phyloP scores from a whole-genome alignment of 2,797 vertebrate genomes.

The Mastacembelus armatus region DNA sequence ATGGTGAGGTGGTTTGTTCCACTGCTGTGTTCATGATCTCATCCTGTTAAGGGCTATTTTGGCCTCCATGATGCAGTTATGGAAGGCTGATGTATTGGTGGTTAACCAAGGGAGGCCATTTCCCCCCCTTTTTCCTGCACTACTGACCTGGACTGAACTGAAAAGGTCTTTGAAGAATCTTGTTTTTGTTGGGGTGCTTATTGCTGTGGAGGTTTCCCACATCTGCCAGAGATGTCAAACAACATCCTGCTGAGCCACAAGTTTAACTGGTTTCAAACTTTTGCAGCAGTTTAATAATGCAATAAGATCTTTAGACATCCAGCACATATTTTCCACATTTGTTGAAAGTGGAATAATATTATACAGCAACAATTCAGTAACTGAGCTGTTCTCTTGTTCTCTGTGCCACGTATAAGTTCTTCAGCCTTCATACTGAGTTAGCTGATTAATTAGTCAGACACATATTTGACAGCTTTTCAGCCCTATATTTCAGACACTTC shows the following conservation, averaged over 20 bases:
- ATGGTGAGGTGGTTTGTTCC: slow-evolving; percentile 76
- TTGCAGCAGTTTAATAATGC: slow-evolving; percentile 5
- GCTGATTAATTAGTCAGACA: background rate
- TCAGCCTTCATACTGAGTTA: background rate
- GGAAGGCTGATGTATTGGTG: slow-evolving; percentile 63
- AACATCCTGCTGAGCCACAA: slow-evolving; percentile 16
- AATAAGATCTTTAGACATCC: background rate
- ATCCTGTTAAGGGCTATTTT: slow-evolving; percentile 63
- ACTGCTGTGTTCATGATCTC: slow-evolving; percentile 74
- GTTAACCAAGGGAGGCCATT: slow-evolving; percentile 52
- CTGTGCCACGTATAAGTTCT: background rate
- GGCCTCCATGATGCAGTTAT: slow-evolving; percentile 48
- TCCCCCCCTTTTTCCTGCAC: slow-evolving; percentile 37
- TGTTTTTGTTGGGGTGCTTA: slow-evolving; percentile 28
- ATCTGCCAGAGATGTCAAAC: slow-evolving; percentile 26
- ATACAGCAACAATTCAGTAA: background rate
- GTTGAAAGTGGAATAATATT: slow-evolving; percentile 9
- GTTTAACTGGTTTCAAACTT: slow-evolving; percentile 3
- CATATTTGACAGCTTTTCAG: background rate
- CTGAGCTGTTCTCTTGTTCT: background rate
- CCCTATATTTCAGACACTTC: background rate
- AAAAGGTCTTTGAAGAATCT: slow-evolving; percentile 39
- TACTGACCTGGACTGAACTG: slow-evolving; percentile 51
- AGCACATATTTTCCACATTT: slow-evolving; percentile 12
- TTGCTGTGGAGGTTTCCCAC: slow-evolving; percentile 2